Evolutionary conservation across 2,113 vertebrate species (phyloP).

Genomic region (Podarcis muralis): DNA sequence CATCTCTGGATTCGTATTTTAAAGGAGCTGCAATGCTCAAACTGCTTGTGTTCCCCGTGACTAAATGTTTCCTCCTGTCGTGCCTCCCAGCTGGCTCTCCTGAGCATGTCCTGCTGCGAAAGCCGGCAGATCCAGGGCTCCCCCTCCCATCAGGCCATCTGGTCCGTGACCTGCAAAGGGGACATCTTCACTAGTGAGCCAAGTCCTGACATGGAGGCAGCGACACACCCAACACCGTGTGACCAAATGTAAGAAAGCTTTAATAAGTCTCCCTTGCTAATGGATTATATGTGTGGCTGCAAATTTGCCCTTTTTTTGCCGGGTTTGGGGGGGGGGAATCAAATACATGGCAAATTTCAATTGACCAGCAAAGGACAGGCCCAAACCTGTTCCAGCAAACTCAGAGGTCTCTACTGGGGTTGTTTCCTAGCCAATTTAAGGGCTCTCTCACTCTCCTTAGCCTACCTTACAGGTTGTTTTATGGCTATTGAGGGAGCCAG

Average conservation of each 20-base stretch:
- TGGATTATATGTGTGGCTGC: background rate
- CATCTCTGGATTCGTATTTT: too few species aligned
- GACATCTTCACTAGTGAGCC: constrained; percentile 97
- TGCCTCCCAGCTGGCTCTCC: constrained; percentile 83
- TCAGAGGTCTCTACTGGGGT: background rate
- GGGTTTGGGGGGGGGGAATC: too few species aligned
- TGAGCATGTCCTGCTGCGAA: constrained; percentile 91
- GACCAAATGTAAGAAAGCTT: constrained; percentile 91
- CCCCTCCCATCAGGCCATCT: constrained; percentile 91
- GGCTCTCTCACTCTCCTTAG: background rate
- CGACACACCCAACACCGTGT: constrained; percentile 80
- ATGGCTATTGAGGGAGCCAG: background rate
- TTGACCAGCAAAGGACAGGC: background rate
- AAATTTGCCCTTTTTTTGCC: background rate
- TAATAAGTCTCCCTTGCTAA: constrained; percentile 6
- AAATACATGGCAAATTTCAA: too few species aligned
- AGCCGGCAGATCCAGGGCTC: constrained; percentile 86
- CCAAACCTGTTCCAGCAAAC: background rate
- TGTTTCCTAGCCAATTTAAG: background rate
- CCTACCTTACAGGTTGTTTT: background rate
- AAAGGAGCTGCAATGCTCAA: background rate
- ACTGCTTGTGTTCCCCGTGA: background rate
- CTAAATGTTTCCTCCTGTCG: constrained; percentile 16
- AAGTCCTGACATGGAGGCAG: constrained; percentile 81
- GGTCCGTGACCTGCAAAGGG: constrained; percentile 96